Base-by-base conservation (phyloP, 64 coral and sea anemone genomes). In the Porites australiensis region DNA sequence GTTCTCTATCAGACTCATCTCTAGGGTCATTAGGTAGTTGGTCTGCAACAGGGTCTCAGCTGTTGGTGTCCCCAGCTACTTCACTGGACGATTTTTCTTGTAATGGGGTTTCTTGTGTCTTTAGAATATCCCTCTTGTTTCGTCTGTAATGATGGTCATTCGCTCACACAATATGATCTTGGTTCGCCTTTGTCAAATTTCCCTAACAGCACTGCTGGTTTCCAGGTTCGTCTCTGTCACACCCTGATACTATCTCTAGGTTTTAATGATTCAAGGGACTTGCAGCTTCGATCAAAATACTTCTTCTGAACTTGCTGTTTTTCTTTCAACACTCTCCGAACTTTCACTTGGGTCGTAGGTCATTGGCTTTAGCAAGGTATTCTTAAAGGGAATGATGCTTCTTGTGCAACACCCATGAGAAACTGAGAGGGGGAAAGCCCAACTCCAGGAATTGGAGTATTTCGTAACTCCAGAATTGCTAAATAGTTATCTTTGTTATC, bases 381-480 rank as follows among this genome's bases (percentile, higher is more conserved):
- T 74, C 57, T 88, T 88, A 74, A 71, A 60, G n/a, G 71, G 86
- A 73, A 88, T 72, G 13, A 61, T 54, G 50, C 68, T 88, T 88
- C 54, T 88, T 0, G 86, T 74, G 7, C 82, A 15, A 46, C 59
- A 3, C 82, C 82, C 44, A 65, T 65, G 4, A 86, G 61, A 1
- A 62, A 19, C 63, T 86, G 82, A n/a, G 63, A 68, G 21, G 82
- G 82, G 3, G 60, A 67, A 45, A 66, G 20, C 44, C 63, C 72
- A 66, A 81, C 63, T 37, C 78, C 76, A 49, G 50, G 59, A 3
- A 71, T 71, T 70, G 76, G 89, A 81, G 63, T 91, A 70, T 81
- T 91, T 15, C 62, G 13, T 50, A 89, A 71, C 50, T 92, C 82
- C 53, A 92, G 22, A 13, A 77, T 74, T 72, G 90, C 90, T 23